Percentiles rank a stretch among this genome's conserved stretches.
Evolutionary conservation across 2,113 vertebrate species (phyloP).

Genomic region (Mirounga angustirostris): DNA sequence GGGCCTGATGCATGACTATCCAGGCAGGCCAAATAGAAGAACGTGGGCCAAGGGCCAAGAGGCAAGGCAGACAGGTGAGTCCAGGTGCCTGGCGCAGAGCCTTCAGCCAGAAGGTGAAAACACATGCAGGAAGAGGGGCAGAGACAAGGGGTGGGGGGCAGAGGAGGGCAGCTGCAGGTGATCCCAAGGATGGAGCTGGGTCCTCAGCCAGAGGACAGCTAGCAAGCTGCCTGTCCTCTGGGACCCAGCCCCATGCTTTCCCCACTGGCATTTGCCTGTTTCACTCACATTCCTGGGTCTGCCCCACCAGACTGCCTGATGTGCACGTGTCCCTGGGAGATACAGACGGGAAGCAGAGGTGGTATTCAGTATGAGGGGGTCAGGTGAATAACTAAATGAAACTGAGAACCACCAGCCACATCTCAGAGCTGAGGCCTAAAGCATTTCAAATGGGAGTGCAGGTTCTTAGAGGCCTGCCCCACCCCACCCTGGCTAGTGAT

Average conservation of each 20-base stretch:
- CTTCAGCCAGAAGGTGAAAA: background rate
- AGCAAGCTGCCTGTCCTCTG: background rate
- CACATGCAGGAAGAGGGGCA: background rate
- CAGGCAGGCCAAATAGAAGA: background rate
- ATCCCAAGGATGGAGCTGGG: background rate
- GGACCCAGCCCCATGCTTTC: rapidly evolving
- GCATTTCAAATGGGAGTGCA: background rate
- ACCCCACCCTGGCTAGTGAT: rapidly evolving
- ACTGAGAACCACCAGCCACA: background rate
- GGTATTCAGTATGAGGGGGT: background rate
- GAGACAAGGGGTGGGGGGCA: rapidly evolving
- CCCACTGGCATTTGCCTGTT: background rate
- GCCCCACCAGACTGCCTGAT: background rate
- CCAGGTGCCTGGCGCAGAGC: background rate
- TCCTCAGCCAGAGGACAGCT: background rate
- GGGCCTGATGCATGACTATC: background rate
- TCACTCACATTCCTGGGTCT: background rate
- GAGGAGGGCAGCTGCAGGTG: rapidly evolving
- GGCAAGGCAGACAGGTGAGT: background rate
- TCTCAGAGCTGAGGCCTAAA: background rate
- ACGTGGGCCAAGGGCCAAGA: background rate
- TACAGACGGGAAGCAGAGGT: background rate
- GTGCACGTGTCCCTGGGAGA: background rate
- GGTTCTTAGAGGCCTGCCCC: background rate
- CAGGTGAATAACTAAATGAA: background rate